Evolutionary conservation across 2,797 vertebrate species (phyloP).

Genomic region (Mormyrops attenuatus): DNA sequence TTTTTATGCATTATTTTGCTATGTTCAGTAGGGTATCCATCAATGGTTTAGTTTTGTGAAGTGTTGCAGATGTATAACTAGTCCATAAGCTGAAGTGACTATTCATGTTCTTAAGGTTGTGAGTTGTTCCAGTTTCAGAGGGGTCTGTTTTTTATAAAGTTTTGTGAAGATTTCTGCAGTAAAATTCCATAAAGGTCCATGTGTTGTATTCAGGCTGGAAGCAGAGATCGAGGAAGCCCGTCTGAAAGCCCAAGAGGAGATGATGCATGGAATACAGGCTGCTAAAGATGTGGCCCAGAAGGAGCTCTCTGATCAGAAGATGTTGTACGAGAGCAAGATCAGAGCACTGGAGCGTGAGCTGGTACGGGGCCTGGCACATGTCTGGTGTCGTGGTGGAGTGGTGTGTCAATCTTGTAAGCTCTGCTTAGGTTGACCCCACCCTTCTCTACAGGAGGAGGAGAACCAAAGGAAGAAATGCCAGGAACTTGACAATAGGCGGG

Average conservation of each 20-base stretch:
- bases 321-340: slow-evolving; percentile 76
- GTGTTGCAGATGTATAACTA: neutral
- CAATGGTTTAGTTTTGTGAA: neutral
- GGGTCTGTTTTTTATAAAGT: neutral
- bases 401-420: neutral
- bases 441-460: slow-evolving; percentile 69
- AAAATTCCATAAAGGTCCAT: neutral
- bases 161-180: neutral
- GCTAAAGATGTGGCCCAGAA: slow-evolving; percentile 87
- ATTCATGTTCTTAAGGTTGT: neutral
- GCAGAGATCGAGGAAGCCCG: slow-evolving; percentile 87
- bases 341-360: slow-evolving; percentile 73
- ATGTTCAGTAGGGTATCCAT: neutral
- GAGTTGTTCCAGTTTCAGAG: neutral
- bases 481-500: slow-evolving; percentile 67
- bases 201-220: slow-evolving; percentile 66
- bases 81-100: neutral
- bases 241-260: slow-evolving; percentile 85
- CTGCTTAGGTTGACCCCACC: neutral
- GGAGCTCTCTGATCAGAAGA: slow-evolving; percentile 77
- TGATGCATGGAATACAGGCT: slow-evolving; percentile 90
- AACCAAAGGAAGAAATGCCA: slow-evolving; percentile 67
- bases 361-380: slow-evolving; percentile 55
- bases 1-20: neutral
- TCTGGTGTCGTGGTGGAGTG: slow-evolving; percentile 4